Conservation (phyloP, 2,797 vertebrate species). For the Oreortyx pictus region DNA sequence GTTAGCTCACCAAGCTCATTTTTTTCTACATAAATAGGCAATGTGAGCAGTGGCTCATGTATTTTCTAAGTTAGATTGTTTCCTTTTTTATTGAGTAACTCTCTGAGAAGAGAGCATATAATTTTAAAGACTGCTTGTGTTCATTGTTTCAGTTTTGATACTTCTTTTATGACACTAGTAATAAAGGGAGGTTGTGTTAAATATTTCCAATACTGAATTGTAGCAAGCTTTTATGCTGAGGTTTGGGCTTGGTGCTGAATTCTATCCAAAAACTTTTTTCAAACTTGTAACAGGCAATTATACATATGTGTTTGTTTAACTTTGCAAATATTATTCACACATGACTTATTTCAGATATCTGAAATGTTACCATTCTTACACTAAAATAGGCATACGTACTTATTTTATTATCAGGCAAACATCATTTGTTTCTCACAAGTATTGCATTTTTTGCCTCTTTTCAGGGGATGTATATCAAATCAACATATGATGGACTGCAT, state of each 20-base stretch:
- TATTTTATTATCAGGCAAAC: neutral
- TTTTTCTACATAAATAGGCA: neutral
- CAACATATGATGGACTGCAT: constrained; percentile 90
- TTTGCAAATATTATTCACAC: neutral
- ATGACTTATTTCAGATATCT: neutral
- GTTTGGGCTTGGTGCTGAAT: neutral
- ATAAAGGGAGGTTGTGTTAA: neutral
- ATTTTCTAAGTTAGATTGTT: neutral
- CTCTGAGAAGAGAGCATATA: neutral
- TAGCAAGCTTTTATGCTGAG: neutral
- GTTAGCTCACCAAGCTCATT: neutral
- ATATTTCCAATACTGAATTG: neutral
- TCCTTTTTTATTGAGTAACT: neutral
- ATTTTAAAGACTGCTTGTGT: neutral
- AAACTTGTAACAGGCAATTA: neutral
- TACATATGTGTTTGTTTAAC: neutral
- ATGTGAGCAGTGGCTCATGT: neutral
- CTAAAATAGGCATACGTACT: neutral
- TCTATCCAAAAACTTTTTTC: neutral
- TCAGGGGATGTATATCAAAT: constrained; percentile 93
- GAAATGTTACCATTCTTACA: neutral
- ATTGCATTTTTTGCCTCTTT: neutral
- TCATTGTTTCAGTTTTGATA: neutral
- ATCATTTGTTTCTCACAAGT: neutral
- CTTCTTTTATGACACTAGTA: neutral